Conservation (phyloP, 92 coral and sea anemone species). For the Siderastrea radians region DNA sequence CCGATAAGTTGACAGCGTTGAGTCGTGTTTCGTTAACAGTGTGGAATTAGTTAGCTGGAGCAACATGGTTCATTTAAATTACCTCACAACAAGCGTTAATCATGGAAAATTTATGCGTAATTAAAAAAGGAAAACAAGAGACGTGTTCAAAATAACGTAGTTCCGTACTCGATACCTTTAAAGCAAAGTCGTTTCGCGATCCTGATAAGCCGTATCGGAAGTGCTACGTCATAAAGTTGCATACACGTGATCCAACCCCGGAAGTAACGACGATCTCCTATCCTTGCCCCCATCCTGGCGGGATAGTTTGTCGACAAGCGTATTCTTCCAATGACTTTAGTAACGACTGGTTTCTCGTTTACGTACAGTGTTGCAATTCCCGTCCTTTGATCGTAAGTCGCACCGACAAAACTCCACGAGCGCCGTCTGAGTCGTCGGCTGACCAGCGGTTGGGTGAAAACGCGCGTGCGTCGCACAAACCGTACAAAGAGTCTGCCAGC, state of each 20-base stretch:
- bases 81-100: no score
- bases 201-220: slow-evolving; percentile 53
- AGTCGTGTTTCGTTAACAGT: no score
- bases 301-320: slow-evolving; percentile 66
- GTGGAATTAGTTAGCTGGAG: no score
- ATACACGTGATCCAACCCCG: slow-evolving; percentile 79
- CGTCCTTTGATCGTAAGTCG: slow-evolving; percentile 59
- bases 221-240: slow-evolving; percentile 77
- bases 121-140: no score
- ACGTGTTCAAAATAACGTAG: neutral
- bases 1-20: no score
- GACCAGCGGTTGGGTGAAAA: slow-evolving; percentile 44
- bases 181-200: slow-evolving; percentile 72
- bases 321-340: slow-evolving; percentile 57
- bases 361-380: slow-evolving; percentile 66
- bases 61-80: no score
- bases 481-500: slow-evolving; percentile 63
- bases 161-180: slow-evolving; percentile 47
- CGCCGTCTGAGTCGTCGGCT: slow-evolving; percentile 58
- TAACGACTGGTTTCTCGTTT: slow-evolving; percentile 52
- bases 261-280: slow-evolving; percentile 70
- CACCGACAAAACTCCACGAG: slow-evolving; percentile 80
- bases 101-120: no score
- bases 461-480: slow-evolving; percentile 65
- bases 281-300: slow-evolving; percentile 74